Evolutionary conservation across 2,797 vertebrate species (phyloP), one percentile per base, ranked within the genome.

Genomic region (Dipus sagitta): DNA sequence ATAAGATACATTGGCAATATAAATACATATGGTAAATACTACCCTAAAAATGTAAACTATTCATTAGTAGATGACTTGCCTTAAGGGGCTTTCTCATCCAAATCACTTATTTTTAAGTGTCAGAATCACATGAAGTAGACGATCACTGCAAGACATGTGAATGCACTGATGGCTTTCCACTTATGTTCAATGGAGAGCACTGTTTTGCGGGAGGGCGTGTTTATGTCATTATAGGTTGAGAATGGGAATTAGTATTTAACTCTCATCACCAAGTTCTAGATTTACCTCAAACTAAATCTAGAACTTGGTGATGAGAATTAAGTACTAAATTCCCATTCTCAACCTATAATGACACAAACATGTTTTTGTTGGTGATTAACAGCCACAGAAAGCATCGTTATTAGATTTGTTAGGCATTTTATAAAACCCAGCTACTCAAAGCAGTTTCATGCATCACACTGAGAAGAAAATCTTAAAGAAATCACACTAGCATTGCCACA

Each of bases 401-500:
- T 76, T 72, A 62, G 62, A 81, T 77, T 58, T 91, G 79, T 70
- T 88, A 71, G 7, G 34, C 13, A 42, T 18, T 71, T 89, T 68
- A 24, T 71, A 24, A 71, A 92, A 94, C 58, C 47, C 21, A 86
- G 12, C 28, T 54, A 64, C 34, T 54, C 26, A 67, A 47, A 7
- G 47, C 18, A 65, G 23, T 47, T 90, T 75, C 2, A 11, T 21
- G 13, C 70, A 34, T 58, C 47, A 70, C 18, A 58, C 20, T 87
- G 34, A 86, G 17, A 83, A 83, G 15, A 80, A 88, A 78, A 62
- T 52, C 75, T 93, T 86, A 92, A 3, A 81, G 17, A 89, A 92
- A 74, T 42, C 60, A 86, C 24, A 65, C 14, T 60, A 65, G 24
- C n/a, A 78, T 71, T 72, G 24, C 62, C 62, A 20, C 38, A 86